A percentile compares a stretch with the other conserved stretches of the same genome.
Conservation (phyloP, 2,888 invertebrate genomes). For the Carabus problematicus region DNA sequence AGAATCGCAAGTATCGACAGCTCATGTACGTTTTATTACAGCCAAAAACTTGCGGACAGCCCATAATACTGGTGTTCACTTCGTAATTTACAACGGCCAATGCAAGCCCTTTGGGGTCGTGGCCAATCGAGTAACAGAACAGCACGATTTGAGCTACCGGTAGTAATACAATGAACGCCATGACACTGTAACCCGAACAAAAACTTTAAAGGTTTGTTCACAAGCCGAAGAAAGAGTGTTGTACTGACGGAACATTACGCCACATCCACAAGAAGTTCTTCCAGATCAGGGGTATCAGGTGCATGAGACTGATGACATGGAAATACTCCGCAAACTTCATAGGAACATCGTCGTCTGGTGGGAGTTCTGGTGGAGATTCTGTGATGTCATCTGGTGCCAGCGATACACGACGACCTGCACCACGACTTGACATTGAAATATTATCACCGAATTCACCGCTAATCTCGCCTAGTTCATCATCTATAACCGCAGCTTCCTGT, state of each 20-base stretch:
- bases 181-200: constrained; percentile 63
- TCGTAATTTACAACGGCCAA: constrained; percentile 86
- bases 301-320: constrained; percentile 70
- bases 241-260: constrained; percentile 78
- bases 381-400: constrained; percentile 63
- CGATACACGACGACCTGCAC: constrained; percentile 64
- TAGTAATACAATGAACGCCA: constrained; percentile 84
- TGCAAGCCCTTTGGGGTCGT: constrained; percentile 78
- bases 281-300: constrained; percentile 85
- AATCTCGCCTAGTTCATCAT: constrained; percentile 76
- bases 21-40: constrained; percentile 75
- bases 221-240: not conserved
- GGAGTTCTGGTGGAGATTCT: constrained; percentile 66
- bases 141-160: constrained; percentile 86
- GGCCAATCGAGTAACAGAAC: constrained; percentile 90
- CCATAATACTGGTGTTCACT: constrained; percentile 54
- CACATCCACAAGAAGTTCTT: constrained; percentile 88
- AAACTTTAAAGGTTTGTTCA: not conserved
- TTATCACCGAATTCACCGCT: constrained; percentile 89
- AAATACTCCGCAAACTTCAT: constrained; percentile 63
- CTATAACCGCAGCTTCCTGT: constrained; percentile 68
- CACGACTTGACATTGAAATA: constrained; percentile 77
- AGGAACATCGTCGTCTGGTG: constrained; percentile 71
- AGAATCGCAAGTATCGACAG: constrained; percentile 76
- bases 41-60: constrained; percentile 55